Percentiles rank a stretch among this genome's conserved stretches.
Evolutionary conservation across 2,888 invertebrate genomes (phyloP).

Genomic region (Lathronympha strigana): DNA sequence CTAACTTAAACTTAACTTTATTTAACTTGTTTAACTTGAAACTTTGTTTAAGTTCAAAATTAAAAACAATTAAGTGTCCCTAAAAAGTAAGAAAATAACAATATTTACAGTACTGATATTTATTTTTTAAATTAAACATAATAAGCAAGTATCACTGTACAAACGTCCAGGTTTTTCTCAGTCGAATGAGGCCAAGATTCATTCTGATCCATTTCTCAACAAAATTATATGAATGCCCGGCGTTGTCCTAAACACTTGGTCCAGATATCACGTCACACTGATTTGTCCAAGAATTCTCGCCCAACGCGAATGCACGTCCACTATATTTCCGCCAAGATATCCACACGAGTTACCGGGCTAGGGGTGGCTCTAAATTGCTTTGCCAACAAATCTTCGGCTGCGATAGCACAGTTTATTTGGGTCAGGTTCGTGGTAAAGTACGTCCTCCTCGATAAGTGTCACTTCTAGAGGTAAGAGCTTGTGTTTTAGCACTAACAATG

Average conservation of each 20-base stretch:
- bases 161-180: too few relatives aligned
- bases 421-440: conserved; percentile 44
- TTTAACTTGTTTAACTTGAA: too few relatives aligned
- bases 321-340: conserved; percentile 26
- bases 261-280: neutral
- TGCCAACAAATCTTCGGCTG: conserved; percentile 43
- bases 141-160: too few relatives aligned
- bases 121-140: too few relatives aligned
- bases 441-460: conserved; percentile 41
- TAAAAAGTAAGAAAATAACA: too few relatives aligned
- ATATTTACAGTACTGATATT: too few relatives aligned
- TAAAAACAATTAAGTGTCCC: too few relatives aligned
- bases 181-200: too few relatives aligned
- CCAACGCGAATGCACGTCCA: neutral
- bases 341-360: conserved; percentile 38
- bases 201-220: too few relatives aligned
- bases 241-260: neutral
- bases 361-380: conserved; percentile 45
- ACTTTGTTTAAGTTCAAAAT: too few relatives aligned
- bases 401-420: conserved; percentile 46
- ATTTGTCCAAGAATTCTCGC: neutral
- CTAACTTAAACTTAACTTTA: too few relatives aligned
- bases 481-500: conserved; percentile 42
- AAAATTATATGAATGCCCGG: too few relatives aligned
- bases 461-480: conserved; percentile 41